Conservation (phyloP, 2,888 invertebrate genomes). For the Philereme transversata region DNA sequence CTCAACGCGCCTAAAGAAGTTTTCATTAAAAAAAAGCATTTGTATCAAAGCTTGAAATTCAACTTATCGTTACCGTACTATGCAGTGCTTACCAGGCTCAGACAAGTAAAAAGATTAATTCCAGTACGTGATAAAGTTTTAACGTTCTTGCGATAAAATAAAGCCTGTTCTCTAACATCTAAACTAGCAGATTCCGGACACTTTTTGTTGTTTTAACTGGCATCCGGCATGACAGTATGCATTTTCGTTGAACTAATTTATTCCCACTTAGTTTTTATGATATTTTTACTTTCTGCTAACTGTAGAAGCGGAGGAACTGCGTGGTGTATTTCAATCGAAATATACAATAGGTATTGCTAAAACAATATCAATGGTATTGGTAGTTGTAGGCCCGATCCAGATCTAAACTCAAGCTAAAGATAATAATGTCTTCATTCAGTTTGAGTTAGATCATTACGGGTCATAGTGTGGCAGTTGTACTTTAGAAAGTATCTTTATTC, state of each 20-base stretch:
- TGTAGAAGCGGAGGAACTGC: slow-evolving; percentile 40
- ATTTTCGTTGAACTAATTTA: slow-evolving; percentile 26
- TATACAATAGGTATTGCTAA: slow-evolving; percentile 37
- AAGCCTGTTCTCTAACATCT: slow-evolving; percentile 8
- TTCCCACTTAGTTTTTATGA: slow-evolving; percentile 5
- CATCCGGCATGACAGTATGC: slow-evolving; percentile 34
- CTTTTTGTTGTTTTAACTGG: slow-evolving; percentile 19
- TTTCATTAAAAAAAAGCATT: no score
- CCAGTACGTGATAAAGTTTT: not conserved
- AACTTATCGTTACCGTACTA: no score
- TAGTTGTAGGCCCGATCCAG: slow-evolving; percentile 3
- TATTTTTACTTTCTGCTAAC: slow-evolving; percentile 31
- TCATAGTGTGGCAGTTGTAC: not conserved
- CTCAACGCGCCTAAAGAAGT: no score
- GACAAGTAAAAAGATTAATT: not conserved
- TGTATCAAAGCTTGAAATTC: no score
- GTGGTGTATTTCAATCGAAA: slow-evolving; percentile 40
- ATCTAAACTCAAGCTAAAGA: no score
- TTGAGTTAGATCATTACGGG: no score
- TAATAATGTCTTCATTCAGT: no score
- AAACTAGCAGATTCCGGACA: slow-evolving; percentile 30
- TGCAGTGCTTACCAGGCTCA: no score
- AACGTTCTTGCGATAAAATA: not conserved
- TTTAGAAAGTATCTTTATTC: not conserved
- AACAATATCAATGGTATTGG: slow-evolving; percentile 6